Conservation (phyloP, 2,888 invertebrate genomes). For the Cepaea hortensis region DNA sequence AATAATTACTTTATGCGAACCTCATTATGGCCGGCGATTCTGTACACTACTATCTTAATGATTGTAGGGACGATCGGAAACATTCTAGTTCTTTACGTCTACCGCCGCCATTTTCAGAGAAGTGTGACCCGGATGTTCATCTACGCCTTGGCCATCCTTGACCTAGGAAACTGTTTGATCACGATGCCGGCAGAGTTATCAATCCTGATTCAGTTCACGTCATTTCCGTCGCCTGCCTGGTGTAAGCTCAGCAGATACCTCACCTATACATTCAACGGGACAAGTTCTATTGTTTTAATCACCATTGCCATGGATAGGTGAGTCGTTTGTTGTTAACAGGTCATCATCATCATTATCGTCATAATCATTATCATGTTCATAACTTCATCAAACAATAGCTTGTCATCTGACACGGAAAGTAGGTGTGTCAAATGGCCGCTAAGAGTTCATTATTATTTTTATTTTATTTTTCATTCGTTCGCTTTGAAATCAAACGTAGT, state of each 20-base stretch:
- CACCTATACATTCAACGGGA: constrained; percentile 54
- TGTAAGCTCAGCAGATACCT: constrained; percentile 55
- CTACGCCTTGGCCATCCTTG: constrained; percentile 53
- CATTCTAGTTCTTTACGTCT: constrained; percentile 52
- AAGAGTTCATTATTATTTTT: no score
- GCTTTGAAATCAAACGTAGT: no score
- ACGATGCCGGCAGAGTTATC: constrained; percentile 54
- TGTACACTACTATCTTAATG: constrained; percentile 48
- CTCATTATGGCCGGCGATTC: constrained; percentile 44
- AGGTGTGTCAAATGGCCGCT: no score
- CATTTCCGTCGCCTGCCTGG: constrained; percentile 50
- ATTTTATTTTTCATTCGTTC: no score
- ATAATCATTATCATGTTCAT: no score
- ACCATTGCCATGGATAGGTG: constrained; percentile 55
- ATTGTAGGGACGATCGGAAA: constrained; percentile 47
- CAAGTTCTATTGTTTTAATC: constrained; percentile 53
- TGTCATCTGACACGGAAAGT: neutral
- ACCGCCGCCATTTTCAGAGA: constrained; percentile 49
- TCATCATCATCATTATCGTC: neutral
- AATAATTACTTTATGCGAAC: neutral
- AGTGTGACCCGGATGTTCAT: constrained; percentile 57
- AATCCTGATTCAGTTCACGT: constrained; percentile 46
- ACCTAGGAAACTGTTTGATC: constrained; percentile 53
- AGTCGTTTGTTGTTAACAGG: neutral
- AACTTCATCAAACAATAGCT: neutral